These are phyloP conservation scores for Montipora sp. DNA, from an alignment of 64 coral and sea anemone species.

Conservation along the genomic window DNA sequence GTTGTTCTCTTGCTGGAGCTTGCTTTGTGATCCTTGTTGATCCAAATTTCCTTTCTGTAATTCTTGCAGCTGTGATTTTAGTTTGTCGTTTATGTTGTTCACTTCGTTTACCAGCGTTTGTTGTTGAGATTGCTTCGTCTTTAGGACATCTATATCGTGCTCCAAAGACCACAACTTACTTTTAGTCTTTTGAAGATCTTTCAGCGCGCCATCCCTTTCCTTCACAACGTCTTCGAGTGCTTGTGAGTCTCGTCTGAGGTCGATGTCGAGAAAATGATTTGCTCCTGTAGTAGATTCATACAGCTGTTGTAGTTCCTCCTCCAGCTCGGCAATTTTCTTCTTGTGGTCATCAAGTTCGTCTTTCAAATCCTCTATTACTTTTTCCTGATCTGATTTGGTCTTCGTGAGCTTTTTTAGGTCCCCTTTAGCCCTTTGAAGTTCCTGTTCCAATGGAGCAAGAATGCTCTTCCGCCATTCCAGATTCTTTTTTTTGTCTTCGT, in stretches of 20 bases:
- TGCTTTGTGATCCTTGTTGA: conserved; percentile 71
- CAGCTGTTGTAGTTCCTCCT: conserved; percentile 47
- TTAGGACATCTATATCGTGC: conserved; percentile 71
- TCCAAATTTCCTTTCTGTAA: conserved; percentile 82
- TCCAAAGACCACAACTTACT: conserved; percentile 82
- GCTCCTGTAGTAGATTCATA: conserved; percentile 40
- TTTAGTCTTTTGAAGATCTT: conserved; percentile 68
- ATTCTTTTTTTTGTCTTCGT: conserved; percentile 79
- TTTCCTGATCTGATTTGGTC: conserved; percentile 31
- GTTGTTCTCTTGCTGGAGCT: conserved; percentile 52
- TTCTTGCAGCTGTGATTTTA: conserved; percentile 74
- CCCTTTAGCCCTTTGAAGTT: conserved; percentile 64
- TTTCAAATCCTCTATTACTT: conserved; percentile 68
- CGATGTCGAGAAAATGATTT: conserved; percentile 45
- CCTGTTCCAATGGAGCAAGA: conserved; percentile 69
- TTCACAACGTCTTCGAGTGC: conserved; percentile 57
- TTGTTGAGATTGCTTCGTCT: conserved; percentile 68
- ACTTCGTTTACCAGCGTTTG: conserved; percentile 65
- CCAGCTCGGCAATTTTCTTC: conserved; percentile 70
- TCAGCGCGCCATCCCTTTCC: conserved; percentile 47
- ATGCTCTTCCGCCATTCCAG: conserved; percentile 80
- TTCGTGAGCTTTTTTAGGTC: conserved; percentile 61
- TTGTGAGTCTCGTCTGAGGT: conserved; percentile 59
- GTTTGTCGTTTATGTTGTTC: conserved; percentile 88
- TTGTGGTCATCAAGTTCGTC: conserved; percentile 71